Evolutionary conservation across 2,113 vertebrate genomes (phyloP).

Genomic region (Chloropsis hardwickii): DNA sequence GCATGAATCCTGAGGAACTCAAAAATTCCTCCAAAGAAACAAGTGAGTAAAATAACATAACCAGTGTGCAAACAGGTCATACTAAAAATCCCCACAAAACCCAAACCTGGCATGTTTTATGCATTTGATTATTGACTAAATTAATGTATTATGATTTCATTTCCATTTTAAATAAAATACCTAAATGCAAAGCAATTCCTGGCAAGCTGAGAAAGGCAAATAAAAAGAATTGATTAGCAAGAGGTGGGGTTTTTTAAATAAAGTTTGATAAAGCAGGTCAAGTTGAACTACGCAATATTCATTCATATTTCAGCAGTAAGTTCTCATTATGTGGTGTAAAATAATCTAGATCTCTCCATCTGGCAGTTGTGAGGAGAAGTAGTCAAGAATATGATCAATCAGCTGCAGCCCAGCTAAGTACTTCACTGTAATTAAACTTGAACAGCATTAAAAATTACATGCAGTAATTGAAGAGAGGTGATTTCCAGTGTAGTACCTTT

Average conservation of each 20-base stretch:
- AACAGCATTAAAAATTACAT: conserved; percentile 32
- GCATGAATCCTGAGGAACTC: neutral
- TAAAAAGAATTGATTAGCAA: neutral
- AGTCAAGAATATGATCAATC: conserved; percentile 13
- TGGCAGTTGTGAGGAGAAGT: neutral
- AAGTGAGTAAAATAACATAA: neutral
- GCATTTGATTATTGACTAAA: neutral
- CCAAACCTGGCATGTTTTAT: neutral
- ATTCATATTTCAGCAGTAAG: neutral
- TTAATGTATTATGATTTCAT: neutral
- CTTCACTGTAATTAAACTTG: conserved; percentile 40
- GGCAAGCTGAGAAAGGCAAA: neutral
- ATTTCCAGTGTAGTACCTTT: neutral
- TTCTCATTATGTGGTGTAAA: neutral
- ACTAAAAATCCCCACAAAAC: neutral
- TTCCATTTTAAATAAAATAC: conserved; percentile 14
- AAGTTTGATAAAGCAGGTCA: neutral
- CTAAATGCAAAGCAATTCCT: neutral
- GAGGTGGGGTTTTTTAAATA: neutral
- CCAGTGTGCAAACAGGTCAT: neutral
- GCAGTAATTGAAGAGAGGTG: neutral
- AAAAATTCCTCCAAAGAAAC: neutral
- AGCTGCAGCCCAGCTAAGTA: neutral
- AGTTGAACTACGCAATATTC: neutral
- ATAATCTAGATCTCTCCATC: conserved; percentile 15